phyloP scores from a whole-genome alignment of 2,113 vertebrate genomes.

The Ardeotis arabs region DNA sequence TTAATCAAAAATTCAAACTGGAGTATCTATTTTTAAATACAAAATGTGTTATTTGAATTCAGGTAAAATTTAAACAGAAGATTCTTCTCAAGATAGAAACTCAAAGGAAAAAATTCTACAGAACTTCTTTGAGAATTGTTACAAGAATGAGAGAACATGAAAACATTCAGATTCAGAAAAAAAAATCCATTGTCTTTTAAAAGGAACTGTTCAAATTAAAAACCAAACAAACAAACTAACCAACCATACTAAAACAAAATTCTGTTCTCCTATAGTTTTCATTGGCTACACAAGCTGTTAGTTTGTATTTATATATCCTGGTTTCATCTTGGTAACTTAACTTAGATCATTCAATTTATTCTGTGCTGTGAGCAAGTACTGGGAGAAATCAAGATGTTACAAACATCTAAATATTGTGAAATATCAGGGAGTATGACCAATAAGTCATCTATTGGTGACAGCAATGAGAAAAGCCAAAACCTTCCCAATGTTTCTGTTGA shows the following conservation, averaged over 20 bases:
- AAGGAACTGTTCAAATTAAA: background rate
- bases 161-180: background rate
- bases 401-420: background rate
- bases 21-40: background rate
- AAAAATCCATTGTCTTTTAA: background rate
- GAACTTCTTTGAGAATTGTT: background rate
- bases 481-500: background rate
- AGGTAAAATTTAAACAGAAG: background rate
- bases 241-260: background rate
- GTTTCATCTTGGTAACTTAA: background rate
- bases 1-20: background rate
- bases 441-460: background rate
- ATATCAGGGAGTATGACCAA: background rate
- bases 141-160: background rate
- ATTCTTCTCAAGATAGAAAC: background rate
- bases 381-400: background rate
- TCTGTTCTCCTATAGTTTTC: background rate
- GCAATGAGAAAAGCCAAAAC: background rate
- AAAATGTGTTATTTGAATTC: background rate
- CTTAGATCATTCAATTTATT: background rate
- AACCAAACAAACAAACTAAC: background rate
- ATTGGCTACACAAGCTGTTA: background rate
- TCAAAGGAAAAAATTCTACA: background rate
- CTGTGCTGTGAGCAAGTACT: background rate
- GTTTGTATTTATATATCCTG: background rate